A percentile compares a stretch with the other conserved stretches of the same genome.
Evolutionary conservation across 2,113 vertebrate genomes (phyloP).

Genomic region (Apistogramma diplotaenia): DNA sequence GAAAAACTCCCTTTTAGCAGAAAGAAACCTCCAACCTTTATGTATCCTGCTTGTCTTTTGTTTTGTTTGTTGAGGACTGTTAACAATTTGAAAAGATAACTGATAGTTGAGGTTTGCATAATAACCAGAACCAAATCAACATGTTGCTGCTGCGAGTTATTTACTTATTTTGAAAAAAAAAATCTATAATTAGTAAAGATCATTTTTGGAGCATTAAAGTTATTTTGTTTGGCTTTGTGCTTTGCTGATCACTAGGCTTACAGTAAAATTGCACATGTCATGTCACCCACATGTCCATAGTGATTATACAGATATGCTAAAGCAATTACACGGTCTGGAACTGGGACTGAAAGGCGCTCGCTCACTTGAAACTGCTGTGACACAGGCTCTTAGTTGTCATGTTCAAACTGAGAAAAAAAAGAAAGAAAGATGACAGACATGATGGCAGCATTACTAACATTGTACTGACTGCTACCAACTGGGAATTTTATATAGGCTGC

Average conservation of each 20-base stretch:
- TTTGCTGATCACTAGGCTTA: background rate
- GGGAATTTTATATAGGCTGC: background rate
- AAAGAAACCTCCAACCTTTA: background rate
- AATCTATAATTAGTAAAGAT: background rate
- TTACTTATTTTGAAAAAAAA: background rate
- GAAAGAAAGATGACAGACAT: background rate
- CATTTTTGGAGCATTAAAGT: background rate
- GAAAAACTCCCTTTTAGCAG: too few relatives aligned
- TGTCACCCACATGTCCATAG: background rate
- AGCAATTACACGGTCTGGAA: background rate
- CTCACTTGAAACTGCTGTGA: constrained; percentile 5
- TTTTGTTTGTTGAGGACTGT: background rate
- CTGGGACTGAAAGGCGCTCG: background rate
- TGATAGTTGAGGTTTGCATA: background rate
- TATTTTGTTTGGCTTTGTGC: background rate
- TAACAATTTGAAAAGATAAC: background rate
- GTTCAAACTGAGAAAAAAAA: background rate
- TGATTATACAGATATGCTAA: background rate
- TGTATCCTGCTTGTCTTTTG: background rate
- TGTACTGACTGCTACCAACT: background rate
- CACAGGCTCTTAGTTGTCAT: background rate
- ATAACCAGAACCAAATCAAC: background rate
- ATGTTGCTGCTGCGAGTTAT: background rate
- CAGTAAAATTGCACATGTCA: background rate
- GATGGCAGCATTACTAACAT: background rate